phyloP scores from a whole-genome alignment of 2,888 invertebrate genomes.

The Venusia cambrica region DNA sequence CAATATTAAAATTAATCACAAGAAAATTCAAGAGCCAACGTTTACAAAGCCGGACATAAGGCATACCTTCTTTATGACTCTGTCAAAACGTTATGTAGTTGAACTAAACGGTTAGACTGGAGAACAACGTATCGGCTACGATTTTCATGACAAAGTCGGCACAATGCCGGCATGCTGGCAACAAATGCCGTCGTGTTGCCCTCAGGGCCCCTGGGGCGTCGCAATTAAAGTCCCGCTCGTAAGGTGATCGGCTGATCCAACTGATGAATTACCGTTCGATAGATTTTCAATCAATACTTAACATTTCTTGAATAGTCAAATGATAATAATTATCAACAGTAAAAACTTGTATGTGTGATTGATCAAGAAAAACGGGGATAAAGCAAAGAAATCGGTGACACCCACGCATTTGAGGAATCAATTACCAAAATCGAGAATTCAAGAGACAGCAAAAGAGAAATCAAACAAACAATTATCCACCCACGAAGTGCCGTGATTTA shows the following conservation, averaged over 20 bases:
- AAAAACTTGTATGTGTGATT: constrained; percentile 4
- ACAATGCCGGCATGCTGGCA: constrained; percentile 52
- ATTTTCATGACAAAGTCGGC: constrained; percentile 58
- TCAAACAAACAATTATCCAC: constrained; percentile 32
- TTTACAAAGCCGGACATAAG: constrained; percentile 22
- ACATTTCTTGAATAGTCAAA: constrained; percentile 14
- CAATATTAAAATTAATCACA: constrained; percentile 4
- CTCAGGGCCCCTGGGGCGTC: constrained; percentile 66
- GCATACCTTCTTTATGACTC: constrained; percentile 31
- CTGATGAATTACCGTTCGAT: constrained; percentile 41
- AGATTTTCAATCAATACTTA: constrained; percentile 28
- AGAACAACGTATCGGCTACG: constrained; percentile 54
- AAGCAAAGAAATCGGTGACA: constrained; percentile 17
- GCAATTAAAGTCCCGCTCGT: constrained; percentile 64
- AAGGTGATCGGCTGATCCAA: constrained; percentile 54
- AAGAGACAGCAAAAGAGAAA: constrained; percentile 30
- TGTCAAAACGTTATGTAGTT: constrained; percentile 38
- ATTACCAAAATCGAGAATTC: constrained; percentile 30
- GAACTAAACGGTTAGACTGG: constrained; percentile 41
- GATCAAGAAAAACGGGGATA: constrained; percentile 12
- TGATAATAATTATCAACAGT: constrained; percentile 8
- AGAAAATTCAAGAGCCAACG: constrained; percentile 10
- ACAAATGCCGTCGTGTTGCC: constrained; percentile 64
- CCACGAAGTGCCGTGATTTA: constrained; percentile 31
- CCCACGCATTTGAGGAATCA: constrained; percentile 27